Conservation (phyloP, 2,888 invertebrate species). For the Cephus rjabovi region DNA sequence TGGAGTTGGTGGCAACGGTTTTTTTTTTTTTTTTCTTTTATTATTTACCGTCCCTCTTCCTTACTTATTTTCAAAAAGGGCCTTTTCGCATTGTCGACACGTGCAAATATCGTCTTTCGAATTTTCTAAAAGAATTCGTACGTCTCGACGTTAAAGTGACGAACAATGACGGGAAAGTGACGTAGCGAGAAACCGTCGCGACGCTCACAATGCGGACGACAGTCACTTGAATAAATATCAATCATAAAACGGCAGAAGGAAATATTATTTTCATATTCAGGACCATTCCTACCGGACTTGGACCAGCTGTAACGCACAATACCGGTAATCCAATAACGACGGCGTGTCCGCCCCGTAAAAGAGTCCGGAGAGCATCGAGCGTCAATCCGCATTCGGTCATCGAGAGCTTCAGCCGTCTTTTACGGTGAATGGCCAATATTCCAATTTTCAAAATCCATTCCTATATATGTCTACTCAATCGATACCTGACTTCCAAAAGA, state of each 20-base stretch:
- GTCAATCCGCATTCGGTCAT: slow-evolving; percentile 4
- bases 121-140: too few species aligned
- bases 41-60: background rate
- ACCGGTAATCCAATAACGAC: slow-evolving; percentile 58
- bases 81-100: background rate
- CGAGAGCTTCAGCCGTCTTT: background rate
- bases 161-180: background rate
- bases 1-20: background rate
- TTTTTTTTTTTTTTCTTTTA: background rate
- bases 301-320: slow-evolving; percentile 42
- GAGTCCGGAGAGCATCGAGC: slow-evolving; percentile 31
- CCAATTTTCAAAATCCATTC: too few species aligned
- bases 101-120: background rate
- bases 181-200: slow-evolving; percentile 20
- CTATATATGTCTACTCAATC: too few species aligned
- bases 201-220: slow-evolving; percentile 29
- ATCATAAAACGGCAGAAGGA: slow-evolving; percentile 56
- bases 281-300: slow-evolving; percentile 30
- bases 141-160: too few species aligned
- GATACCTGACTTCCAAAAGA: too few species aligned
- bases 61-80: too few species aligned
- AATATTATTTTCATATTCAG: slow-evolving; percentile 65
- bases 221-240: slow-evolving; percentile 64
- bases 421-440: too few species aligned
- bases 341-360: slow-evolving; percentile 47